Evolutionary conservation across 2,797 vertebrate genomes (phyloP).

Genomic region (Fratercula arctica): DNA sequence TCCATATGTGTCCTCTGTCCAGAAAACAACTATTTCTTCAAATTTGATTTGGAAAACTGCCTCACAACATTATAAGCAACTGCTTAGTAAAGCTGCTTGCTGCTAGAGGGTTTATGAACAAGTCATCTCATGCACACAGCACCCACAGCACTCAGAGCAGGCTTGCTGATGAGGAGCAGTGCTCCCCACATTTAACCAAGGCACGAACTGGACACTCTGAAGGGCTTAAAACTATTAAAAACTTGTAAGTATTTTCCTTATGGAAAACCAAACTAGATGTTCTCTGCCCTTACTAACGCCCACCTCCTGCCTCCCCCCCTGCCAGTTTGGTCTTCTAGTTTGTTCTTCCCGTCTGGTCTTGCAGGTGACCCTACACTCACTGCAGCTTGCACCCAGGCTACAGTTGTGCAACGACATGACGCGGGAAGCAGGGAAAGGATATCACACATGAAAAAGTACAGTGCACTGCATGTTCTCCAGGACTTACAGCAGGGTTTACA

Average conservation of each 20-base stretch:
- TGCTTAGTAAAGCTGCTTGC: not conserved
- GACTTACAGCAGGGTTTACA: not conserved
- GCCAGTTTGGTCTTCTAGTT: not conserved
- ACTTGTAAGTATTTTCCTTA: not conserved
- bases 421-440: not conserved
- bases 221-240: not conserved
- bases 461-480: not conserved
- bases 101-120: not conserved
- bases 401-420: not conserved
- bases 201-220: not conserved
- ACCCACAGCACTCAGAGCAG: not conserved
- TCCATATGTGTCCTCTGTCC: not conserved
- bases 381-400: rapidly evolving
- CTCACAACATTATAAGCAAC: not conserved
- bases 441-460: not conserved
- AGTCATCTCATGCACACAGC: not conserved
- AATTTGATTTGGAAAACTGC: not conserved
- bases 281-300: not conserved
- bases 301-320: not conserved
- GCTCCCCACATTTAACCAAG: not conserved
- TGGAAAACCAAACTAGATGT: not conserved
- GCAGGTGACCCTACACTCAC: not conserved
- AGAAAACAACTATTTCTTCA: not conserved
- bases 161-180: not conserved
- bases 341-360: not conserved